Base-by-base conservation (phyloP, 1,140 invertebrate genomes). In the Temnothorax longispinosus region DNA sequence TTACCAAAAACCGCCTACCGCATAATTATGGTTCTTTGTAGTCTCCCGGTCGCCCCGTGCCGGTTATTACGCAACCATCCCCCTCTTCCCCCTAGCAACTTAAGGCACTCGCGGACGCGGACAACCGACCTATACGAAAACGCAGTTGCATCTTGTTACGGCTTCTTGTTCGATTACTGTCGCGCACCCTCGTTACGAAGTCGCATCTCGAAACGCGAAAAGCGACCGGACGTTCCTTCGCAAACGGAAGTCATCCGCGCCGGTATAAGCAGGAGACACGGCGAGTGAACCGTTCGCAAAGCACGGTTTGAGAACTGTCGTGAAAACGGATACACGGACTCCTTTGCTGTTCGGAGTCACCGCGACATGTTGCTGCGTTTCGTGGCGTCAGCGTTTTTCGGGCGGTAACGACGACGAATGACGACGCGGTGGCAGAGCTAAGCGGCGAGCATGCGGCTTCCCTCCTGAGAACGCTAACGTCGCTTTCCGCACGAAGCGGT, bases 11-110 rank as follows among this genome's bases (percentile, higher is more conserved):
- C 72, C 58, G 75, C 52, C 47, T 58, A 65, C 27, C 21, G 44
- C 58, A 89, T 89, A 89, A 90, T 89, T 90, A 74, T 27, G 64
- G n/a, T 87, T 89, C 85, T 89, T 89, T 87, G 58, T 58, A 65
- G 18, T 50, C 3, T 65, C 47, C 6, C 50, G 38, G 18, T 52
- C 6, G 35, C 10, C 7, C 21, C 21, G 15, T 38, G 38, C 38
- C 18, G 7, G 52, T 60, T 81, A 44, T 84, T 44, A 47, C 65
- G 38, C 27, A 27, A 27, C 27, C 27, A 27, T 27, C 27, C n/a
- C n/a, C n/a, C n/a, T n/a, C n/a, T n/a, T n/a, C n/a, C n/a, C n/a
- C n/a, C n/a, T n/a, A n/a, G n/a, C n/a, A n/a, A 27, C 27, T 27
- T 27, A 27, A 27, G 27, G 27, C 27, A 27, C 18, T 35, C 80